A percentile compares a stretch with the other conserved stretches of the same genome.
These are phyloP conservation scores for Nomada ferruginata DNA, from an alignment of 2,888 invertebrate genomes.

Conservation along the genomic window DNA sequence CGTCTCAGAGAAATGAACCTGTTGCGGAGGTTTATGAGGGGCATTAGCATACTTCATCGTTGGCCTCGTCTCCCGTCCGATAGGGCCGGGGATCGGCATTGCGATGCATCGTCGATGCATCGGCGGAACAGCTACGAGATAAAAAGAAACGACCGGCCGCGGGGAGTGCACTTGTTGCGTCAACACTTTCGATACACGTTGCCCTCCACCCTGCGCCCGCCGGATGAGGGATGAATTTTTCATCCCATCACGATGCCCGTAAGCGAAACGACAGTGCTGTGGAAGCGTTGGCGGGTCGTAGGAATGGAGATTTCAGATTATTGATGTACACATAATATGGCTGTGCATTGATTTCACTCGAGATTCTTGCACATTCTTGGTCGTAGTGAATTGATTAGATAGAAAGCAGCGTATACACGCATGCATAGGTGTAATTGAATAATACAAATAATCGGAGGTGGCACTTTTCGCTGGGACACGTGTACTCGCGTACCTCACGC, in stretches of 20 bases:
- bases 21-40: conserved; percentile 82
- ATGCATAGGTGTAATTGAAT: no score
- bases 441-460: no score
- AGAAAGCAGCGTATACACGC: no score
- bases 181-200: conserved; percentile 50
- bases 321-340: no score
- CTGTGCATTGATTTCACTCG: no score
- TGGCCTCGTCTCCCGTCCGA: conserved; percentile 65
- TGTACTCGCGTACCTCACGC: no score
- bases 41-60: conserved; percentile 81
- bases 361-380: no score
- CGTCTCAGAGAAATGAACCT: conserved; percentile 81
- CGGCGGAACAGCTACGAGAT: conserved; percentile 56
- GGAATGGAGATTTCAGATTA: background rate
- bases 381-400: no score
- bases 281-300: background rate
- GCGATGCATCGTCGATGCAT: conserved; percentile 48
- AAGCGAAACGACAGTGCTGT: background rate
- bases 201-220: conserved; percentile 1
- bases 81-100: conserved; percentile 33
- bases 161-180: conserved; percentile 77
- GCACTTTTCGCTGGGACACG: no score
- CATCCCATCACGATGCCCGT: conserved; percentile 12
- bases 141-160: conserved; percentile 48
- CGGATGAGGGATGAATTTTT: conserved; percentile 49